Conservation (phyloP, 2,888 invertebrate species). For the Lamellibrachia satsuma region DNA sequence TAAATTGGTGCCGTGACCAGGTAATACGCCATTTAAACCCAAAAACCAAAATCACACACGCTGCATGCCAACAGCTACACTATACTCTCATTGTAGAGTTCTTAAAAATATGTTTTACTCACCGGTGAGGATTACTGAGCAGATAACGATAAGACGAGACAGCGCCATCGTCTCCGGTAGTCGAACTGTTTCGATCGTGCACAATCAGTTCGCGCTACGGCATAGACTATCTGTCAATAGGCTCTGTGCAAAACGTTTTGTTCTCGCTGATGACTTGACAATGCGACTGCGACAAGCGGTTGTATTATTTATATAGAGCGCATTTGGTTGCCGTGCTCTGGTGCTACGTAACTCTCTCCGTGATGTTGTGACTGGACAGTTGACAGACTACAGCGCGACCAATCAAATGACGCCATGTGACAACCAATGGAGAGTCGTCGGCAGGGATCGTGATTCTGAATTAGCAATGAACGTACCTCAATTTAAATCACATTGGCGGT, state of each 20-base stretch:
- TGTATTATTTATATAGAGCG: background rate
- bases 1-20: background rate
- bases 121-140: background rate
- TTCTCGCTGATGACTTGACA: background rate
- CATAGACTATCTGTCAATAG: background rate
- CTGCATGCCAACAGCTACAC: background rate
- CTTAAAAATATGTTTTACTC: background rate
- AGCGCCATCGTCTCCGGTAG: background rate
- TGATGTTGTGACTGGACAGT: background rate
- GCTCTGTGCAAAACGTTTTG: background rate
- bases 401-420: background rate
- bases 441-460: background rate
- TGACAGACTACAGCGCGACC: background rate
- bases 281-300: background rate
- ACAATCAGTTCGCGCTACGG: background rate
- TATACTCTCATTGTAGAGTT: background rate
- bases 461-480: background rate
- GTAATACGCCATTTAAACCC: background rate
- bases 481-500: background rate
- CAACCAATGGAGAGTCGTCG: background rate
- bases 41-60: background rate
- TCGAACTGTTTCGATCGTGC: background rate
- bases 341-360: background rate
- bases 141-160: background rate
- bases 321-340: background rate